Conservation (phyloP, 1,140 invertebrate species). For the Polypedilum pembai region DNA sequence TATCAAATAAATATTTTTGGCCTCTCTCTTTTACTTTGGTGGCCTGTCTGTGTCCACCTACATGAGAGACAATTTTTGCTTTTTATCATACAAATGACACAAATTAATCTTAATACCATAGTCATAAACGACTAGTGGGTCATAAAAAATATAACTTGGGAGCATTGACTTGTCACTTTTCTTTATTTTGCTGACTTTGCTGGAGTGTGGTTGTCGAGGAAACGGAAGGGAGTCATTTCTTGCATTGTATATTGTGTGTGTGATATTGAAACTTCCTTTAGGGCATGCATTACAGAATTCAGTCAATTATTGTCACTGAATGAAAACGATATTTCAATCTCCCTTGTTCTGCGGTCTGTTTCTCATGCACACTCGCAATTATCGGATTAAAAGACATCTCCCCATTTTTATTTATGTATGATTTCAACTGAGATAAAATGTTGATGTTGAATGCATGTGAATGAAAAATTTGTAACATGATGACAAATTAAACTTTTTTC, state of each 20-base stretch:
- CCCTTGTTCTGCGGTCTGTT: background rate
- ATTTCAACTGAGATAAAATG: background rate
- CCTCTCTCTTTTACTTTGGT: no score
- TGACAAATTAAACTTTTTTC: conserved; percentile 19
- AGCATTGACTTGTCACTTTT: no score
- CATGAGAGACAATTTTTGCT: background rate
- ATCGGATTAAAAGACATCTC: background rate
- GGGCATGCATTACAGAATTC: background rate
- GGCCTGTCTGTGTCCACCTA: no score
- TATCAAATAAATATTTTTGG: no score
- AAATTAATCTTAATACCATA: conserved; percentile 16
- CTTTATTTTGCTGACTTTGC: no score
- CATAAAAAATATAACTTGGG: background rate
- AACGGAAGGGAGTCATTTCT: conserved; percentile 4
- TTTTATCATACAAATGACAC: conserved; percentile 18
- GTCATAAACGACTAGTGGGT: background rate
- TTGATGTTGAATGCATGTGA: background rate
- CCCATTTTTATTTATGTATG: conserved; percentile 12
- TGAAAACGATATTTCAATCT: conserved; percentile 7
- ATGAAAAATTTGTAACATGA: conserved; percentile 10
- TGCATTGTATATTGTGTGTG: background rate
- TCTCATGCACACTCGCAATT: background rate
- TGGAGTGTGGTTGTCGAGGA: background rate
- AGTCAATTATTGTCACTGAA: conserved; percentile 11
- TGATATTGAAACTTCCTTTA: conserved; percentile 4